Percentiles rank a stretch among this genome's conserved stretches.
phyloP scores from a whole-genome alignment of 2,888 invertebrate genomes.

The Oeneis ivallda region DNA sequence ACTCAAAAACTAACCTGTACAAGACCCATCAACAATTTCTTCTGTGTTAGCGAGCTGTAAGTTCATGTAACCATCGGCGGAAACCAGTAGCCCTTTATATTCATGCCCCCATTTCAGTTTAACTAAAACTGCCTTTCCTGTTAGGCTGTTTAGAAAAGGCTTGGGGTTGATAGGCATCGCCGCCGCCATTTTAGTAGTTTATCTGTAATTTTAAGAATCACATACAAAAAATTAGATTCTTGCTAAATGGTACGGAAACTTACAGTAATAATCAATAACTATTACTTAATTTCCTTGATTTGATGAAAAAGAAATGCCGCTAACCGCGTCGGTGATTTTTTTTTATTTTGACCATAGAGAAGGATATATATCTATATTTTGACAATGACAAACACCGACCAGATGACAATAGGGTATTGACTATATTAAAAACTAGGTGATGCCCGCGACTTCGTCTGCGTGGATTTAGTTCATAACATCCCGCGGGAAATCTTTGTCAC shows the following conservation, averaged over 20 bases:
- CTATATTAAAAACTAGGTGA: too few relatives aligned
- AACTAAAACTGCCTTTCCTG: conserved; percentile 98
- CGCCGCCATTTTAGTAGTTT: conserved; percentile 83
- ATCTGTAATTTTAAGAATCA: conserved; percentile 30
- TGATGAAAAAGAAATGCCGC: conserved; percentile 2
- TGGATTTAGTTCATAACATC: too few relatives aligned
- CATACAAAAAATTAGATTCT: neutral
- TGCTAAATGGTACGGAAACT: neutral
- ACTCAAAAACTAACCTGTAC: conserved; percentile 85
- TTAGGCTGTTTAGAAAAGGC: conserved; percentile 98
- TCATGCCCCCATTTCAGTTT: conserved; percentile 99
- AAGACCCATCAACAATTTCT: conserved; percentile 95
- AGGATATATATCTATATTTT: too few relatives aligned
- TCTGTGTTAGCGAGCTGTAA: conserved; percentile 98
- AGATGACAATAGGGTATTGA: too few relatives aligned
- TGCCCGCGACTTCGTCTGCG: too few relatives aligned
- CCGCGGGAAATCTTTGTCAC: too few relatives aligned
- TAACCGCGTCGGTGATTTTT: conserved; percentile 12
- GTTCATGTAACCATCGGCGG: conserved; percentile 99
- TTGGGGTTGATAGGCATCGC: conserved; percentile 99
- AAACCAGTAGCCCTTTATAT: conserved; percentile 98
- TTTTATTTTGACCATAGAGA: too few relatives aligned
- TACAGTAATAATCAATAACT: neutral
- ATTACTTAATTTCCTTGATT: neutral
- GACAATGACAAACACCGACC: too few relatives aligned